Evolutionary conservation across 2,113 vertebrate genomes (phyloP).

Genomic region (Aptenodytes forsteri): DNA sequence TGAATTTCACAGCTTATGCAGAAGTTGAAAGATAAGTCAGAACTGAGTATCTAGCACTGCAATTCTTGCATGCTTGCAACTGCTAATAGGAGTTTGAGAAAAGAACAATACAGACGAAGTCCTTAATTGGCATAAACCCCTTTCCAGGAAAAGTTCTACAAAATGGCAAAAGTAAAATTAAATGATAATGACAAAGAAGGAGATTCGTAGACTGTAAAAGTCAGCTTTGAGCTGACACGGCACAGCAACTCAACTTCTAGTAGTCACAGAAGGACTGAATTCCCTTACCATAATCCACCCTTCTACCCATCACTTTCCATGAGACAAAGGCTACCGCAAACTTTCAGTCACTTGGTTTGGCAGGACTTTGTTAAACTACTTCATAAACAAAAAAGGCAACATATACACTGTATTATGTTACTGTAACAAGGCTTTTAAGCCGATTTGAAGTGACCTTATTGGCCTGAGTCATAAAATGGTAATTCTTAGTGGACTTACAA

Average conservation of each 20-base stretch:
- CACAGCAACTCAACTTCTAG: not conserved
- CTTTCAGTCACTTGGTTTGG: not conserved
- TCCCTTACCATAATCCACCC: not conserved
- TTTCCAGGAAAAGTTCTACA: not conserved
- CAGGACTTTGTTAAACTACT: not conserved
- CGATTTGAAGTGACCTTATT: not conserved
- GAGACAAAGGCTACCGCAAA: not conserved
- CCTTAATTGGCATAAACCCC: not conserved
- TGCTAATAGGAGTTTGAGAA: not conserved
- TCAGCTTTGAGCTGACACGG: not conserved
- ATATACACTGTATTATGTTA: not conserved
- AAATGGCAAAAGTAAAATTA: not conserved
- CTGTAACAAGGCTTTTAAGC: slow-evolving; percentile 1
- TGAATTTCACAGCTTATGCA: not conserved
- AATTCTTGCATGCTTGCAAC: not conserved
- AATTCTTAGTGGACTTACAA: not conserved
- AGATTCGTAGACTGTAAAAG: not conserved
- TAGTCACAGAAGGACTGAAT: not conserved
- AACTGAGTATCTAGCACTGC: not conserved
- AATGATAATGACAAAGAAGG: not conserved
- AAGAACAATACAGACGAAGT: not conserved
- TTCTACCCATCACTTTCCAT: not conserved
- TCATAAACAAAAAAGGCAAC: not conserved
- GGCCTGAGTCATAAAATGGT: not conserved
- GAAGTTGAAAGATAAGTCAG: not conserved